Evolutionary conservation across 2,113 vertebrate genomes (phyloP).

Genomic region (Turnix velox): DNA sequence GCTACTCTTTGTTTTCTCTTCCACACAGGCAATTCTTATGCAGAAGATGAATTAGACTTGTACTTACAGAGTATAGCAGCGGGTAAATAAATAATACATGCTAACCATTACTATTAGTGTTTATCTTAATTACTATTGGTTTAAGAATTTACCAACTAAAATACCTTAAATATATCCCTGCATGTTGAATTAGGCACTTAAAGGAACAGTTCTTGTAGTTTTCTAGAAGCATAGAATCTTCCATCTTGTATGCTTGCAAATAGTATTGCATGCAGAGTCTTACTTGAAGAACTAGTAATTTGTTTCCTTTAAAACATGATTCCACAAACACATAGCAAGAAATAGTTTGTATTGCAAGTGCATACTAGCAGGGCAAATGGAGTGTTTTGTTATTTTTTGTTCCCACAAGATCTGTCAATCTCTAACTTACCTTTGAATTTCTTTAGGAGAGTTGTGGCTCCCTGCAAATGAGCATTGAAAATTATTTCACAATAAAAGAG

Average conservation of each 20-base stretch:
- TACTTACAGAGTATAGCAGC: neutral
- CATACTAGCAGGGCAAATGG: neutral
- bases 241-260: accelerated
- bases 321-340: neutral
- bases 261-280: neutral
- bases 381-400: neutral
- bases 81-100: neutral
- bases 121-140: neutral
- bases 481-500: neutral
- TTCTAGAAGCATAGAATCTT: neutral
- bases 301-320: neutral
- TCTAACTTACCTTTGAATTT: neutral
- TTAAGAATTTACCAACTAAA: neutral
- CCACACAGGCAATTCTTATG: neutral
- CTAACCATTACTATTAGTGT: neutral
- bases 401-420: neutral
- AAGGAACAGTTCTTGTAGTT: neutral
- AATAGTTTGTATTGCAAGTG: neutral
- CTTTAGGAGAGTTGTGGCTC: neutral
- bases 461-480: neutral
- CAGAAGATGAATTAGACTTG: neutral
- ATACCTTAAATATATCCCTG: neutral
- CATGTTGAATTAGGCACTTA: neutral
- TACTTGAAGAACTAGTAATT: neutral
- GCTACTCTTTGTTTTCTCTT: neutral